These are phyloP conservation scores for Neodiprion pinetum DNA, from an alignment of 1,140 invertebrate genomes.

Conservation along the genomic window DNA sequence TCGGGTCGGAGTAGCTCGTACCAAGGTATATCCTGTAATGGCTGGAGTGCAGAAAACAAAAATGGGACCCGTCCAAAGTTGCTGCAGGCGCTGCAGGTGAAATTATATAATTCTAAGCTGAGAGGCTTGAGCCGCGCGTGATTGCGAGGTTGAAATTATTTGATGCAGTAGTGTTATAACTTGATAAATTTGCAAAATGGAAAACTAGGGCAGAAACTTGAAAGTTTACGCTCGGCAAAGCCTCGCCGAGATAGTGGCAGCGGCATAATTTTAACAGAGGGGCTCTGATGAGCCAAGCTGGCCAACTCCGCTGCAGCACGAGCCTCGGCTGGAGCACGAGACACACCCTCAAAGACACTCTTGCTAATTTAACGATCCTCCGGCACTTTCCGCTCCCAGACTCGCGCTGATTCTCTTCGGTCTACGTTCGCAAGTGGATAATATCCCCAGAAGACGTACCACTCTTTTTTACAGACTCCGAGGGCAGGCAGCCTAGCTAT, in stretches of 20 bases:
- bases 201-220: constrained; percentile 49
- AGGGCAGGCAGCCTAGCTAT: not conserved
- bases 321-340: constrained; percentile 29
- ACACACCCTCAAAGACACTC: constrained; percentile 56
- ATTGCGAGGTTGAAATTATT: no score
- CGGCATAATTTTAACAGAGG: constrained; percentile 44
- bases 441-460: not conserved
- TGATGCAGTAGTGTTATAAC: no score
- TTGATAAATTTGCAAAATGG: not conserved
- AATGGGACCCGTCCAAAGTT: no score
- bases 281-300: constrained; percentile 44
- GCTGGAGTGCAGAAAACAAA: no score
- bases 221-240: constrained; percentile 43
- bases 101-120: no score
- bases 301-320: constrained; percentile 32
- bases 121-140: no score
- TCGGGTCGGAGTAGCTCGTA: no score
- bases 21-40: no score
- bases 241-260: constrained; percentile 28
- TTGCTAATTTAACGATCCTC: constrained; percentile 62
- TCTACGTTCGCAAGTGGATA: not conserved
- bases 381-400: constrained; percentile 26
- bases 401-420: constrained; percentile 6
- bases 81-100: no score
- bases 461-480: not conserved